Conservation (phyloP, 64 coral and sea anemone species). For the Cladopsammia gracilis region DNA sequence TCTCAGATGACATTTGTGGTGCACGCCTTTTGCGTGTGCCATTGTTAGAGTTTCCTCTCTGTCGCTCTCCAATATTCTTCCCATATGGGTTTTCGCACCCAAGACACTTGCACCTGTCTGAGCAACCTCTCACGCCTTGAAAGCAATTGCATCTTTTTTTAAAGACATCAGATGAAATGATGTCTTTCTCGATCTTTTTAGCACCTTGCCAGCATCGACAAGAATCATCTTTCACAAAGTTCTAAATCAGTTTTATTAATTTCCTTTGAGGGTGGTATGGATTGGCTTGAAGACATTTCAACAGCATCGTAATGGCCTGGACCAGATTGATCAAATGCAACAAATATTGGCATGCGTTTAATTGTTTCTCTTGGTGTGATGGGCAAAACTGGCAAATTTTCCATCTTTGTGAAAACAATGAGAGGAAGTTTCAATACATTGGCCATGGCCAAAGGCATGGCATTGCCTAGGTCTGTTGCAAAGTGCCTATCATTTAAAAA, state of each 20-base stretch:
- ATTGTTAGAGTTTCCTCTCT: conserved; percentile 1
- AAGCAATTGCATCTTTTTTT: conserved; percentile 7
- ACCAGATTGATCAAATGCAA: conserved; percentile 19
- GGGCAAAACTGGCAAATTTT: conserved; percentile 34
- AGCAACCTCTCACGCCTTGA: neutral
- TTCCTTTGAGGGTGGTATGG: conserved; percentile 35
- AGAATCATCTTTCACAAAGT: conserved; percentile 12
- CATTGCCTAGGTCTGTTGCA: conserved; percentile 65
- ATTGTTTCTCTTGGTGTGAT: neutral
- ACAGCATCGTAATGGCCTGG: conserved; percentile 68
- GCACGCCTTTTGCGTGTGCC: conserved; percentile 5
- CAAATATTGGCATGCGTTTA: conserved; percentile 24
- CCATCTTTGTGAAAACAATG: conserved; percentile 25
- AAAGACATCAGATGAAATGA: conserved; percentile 4
- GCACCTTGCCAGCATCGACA: neutral
- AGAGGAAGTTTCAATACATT: conserved; percentile 43
- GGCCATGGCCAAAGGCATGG: conserved; percentile 56
- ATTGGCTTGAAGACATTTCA: conserved; percentile 24
- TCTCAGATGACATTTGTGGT: conserved; percentile 3
- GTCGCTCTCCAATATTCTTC: conserved; percentile 2
- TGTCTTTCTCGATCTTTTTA: neutral
- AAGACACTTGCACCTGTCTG: neutral
- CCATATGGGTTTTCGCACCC: conserved; percentile 2
- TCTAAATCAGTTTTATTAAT: conserved; percentile 42
- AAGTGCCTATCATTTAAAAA: conserved; percentile 46